Evolutionary conservation across 2,113 vertebrate genomes (phyloP).

Genomic region (Trematomus loennbergii): DNA sequence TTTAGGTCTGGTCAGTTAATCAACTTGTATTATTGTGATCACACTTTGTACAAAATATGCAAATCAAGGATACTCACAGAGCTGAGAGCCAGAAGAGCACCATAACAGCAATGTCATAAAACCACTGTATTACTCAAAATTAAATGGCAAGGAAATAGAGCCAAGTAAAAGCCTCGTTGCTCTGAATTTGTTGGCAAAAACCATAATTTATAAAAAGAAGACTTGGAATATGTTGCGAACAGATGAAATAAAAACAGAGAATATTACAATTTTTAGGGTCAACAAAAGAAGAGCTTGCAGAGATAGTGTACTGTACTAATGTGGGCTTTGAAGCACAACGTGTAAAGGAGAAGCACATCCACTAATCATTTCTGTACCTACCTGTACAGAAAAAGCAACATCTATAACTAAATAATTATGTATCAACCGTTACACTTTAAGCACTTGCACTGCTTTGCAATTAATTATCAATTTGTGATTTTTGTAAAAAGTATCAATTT

Average conservation of each 20-base stretch:
- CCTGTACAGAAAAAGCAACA: neutral
- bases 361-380: too few species aligned
- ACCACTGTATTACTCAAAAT: neutral
- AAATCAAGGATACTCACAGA: conserved; percentile 9
- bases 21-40: conserved; percentile 23
- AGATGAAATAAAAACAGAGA: neutral
- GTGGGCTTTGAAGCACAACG: neutral
- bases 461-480: too few species aligned
- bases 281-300: neutral
- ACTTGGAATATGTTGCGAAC: neutral
- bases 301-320: too few species aligned
- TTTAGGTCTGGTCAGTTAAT: conserved; percentile 26
- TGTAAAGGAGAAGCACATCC: too few species aligned
- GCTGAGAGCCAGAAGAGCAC: neutral
- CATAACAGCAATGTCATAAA: neutral
- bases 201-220: neutral
- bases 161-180: neutral
- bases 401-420: neutral
- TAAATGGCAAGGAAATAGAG: neutral
- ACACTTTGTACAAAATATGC: conserved; percentile 30
- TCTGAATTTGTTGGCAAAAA: neutral
- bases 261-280: neutral
- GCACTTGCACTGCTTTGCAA: too few species aligned
- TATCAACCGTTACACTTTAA: neutral
- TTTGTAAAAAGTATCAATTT: neutral